Percentiles rank a stretch among this genome's conserved stretches.
These are phyloP conservation scores for Brevimyrus niger DNA, from an alignment of 2,113 vertebrate species.

Conservation along the genomic window DNA sequence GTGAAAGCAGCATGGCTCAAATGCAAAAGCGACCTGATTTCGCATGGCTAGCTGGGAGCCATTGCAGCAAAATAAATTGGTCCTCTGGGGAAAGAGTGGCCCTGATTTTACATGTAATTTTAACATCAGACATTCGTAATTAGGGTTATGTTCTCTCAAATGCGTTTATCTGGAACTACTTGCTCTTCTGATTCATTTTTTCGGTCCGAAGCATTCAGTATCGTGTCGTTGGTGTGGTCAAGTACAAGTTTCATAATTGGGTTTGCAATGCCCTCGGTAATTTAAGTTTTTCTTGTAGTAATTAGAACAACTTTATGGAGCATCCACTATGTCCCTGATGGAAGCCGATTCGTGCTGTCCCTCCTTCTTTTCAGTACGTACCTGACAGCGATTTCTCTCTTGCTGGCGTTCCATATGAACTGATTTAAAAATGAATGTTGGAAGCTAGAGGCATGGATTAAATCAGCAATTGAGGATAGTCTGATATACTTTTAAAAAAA, in stretches of 20 bases:
- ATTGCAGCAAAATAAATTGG: background rate
- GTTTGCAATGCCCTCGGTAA: background rate
- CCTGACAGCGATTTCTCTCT: background rate
- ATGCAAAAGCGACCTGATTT: background rate
- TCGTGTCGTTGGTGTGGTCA: background rate
- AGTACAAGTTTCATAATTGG: background rate
- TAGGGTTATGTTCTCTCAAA: background rate
- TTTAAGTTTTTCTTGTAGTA: background rate
- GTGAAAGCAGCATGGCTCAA: background rate
- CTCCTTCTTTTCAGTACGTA: background rate
- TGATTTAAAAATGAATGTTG: background rate
- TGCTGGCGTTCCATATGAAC: background rate
- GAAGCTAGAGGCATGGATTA: background rate
- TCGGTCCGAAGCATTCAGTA: background rate
- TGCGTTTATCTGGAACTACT: background rate
- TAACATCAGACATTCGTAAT: conserved; percentile 6
- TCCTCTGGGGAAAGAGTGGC: background rate
- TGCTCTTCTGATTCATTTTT: background rate
- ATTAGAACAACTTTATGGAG: background rate
- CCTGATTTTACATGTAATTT: conserved; percentile 2
- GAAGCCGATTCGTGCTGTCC: background rate
- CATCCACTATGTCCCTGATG: background rate
- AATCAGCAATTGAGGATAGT: background rate
- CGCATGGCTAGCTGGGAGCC: background rate
- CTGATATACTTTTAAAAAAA: background rate